phyloP scores from a whole-genome alignment of 92 coral and sea anemone species.

The Phenganax marumi region DNA sequence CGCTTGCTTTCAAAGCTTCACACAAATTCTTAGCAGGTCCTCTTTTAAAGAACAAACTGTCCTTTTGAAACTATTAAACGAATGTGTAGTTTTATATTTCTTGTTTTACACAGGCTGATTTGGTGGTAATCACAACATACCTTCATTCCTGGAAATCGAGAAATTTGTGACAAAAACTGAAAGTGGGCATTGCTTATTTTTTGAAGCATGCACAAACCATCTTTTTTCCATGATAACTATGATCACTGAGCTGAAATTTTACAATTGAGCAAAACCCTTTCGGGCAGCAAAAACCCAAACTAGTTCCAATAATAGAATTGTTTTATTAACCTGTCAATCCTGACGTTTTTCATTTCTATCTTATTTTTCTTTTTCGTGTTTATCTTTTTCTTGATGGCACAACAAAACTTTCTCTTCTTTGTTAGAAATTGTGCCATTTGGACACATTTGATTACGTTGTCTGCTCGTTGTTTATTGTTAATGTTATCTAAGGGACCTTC shows the following conservation, averaged over 20 bases:
- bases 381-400: conserved; percentile 43
- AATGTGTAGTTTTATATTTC: background rate
- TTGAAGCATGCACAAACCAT: too few relatives aligned
- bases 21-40: background rate
- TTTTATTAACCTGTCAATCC: background rate
- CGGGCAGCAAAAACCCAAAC: too few relatives aligned
- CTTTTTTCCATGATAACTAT: too few relatives aligned
- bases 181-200: too few relatives aligned
- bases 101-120: background rate
- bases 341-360: conserved; percentile 1
- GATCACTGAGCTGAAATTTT: too few relatives aligned
- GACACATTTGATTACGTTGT: too few relatives aligned
- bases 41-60: conserved; percentile 10
- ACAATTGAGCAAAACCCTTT: too few relatives aligned
- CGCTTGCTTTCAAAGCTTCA: conserved; percentile 8
- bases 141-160: conserved; percentile 16
- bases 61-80: conserved; percentile 15
- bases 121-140: background rate
- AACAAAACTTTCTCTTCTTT: conserved; percentile 32
- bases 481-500: too few relatives aligned
- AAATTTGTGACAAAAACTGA: too few relatives aligned
- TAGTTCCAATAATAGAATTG: too few relatives aligned
- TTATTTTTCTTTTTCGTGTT: conserved; percentile 31
- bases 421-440: too few relatives aligned
- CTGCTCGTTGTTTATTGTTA: too few relatives aligned